phyloP scores from a whole-genome alignment of 2,888 invertebrate genomes.

The Eupithecia subfuscata region DNA sequence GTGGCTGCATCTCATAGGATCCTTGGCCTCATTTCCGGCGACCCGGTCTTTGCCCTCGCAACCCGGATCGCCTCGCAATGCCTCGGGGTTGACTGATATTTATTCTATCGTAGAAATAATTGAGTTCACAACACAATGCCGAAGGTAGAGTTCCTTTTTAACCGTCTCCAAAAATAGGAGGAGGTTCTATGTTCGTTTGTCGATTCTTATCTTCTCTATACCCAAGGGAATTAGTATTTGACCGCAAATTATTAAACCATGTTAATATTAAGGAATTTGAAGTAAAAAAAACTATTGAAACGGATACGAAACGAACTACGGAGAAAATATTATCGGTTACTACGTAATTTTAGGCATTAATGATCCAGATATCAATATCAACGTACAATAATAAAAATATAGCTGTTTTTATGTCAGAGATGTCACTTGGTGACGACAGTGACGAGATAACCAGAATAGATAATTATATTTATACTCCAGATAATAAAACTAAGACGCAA shows the following conservation, averaged over 20 bases:
- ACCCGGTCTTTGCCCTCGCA: slow-evolving; percentile 40
- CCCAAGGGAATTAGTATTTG: no score
- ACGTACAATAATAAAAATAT: background rate
- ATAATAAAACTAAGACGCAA: slow-evolving; percentile 5
- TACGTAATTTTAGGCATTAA: background rate
- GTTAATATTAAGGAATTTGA: no score
- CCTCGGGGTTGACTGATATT: slow-evolving; percentile 1
- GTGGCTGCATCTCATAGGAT: slow-evolving; percentile 36
- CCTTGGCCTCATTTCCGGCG: slow-evolving; percentile 40
- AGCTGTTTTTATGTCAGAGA: background rate
- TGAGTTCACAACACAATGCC: background rate
- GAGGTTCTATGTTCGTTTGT: no score
- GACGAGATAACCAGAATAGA: background rate
- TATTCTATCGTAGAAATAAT: background rate
- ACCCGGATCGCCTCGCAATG: slow-evolving; percentile 29
- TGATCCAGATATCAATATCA: background rate
- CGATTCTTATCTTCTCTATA: no score
- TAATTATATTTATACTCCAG: background rate
- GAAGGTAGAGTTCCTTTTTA: background rate
- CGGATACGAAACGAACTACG: background rate
- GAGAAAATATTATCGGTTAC: background rate
- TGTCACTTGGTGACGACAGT: background rate
- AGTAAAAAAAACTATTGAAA: background rate
- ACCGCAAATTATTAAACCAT: no score
- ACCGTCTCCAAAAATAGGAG: no score